Evolutionary conservation across 2,888 invertebrate species (phyloP), one percentile per base, ranked within the genome.

Genomic region (Drosophila tanythrix): DNA sequence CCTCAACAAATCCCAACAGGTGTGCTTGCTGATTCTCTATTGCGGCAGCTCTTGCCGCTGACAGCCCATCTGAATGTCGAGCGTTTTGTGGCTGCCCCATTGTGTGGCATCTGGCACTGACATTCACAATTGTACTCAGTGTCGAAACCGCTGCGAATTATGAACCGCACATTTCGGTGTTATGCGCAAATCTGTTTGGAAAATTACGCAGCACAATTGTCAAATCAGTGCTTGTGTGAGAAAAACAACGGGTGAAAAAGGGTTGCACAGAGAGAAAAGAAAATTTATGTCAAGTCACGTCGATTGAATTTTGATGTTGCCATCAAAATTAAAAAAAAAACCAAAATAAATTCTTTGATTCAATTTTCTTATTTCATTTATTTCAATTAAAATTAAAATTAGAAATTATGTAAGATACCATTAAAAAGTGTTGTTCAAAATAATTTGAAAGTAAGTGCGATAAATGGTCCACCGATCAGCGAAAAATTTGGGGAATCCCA

Each of bases 191-290:
- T 57, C 59, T 57, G 67, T 63, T 65, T 58, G 53, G 50, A 52
- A 67, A 83, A 84, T 89, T 83, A 81, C 76, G 79, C 79, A 81
- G 89, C 74, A 72, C 52, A 75, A 83, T 75, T 87, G 65, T 46
- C 31, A 56, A 70, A 36, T 31, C 35, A 36, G 43, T 29, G 18
- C 18, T 18, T 6, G 43, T 8, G 51, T 33, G 29, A 27, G 4
- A 25, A 15, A 25, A 7, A 15, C 46, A 15, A 25, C 3, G 25
- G 15, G 15, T 6, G 25, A 15, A 46, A 25, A 13, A 38, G 35
- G 13, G 15, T 10, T 50, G 27, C 36, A 57, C 50, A 29, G 27
- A 48, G 27, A 36, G 27, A 55, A 55, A 36, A 13, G 8, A 10
- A 25, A 35, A 40, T 48, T 1, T 25, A 15, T 25, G 15, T 15